Base-by-base conservation (phyloP, 1,140 invertebrate species). In the Plectrocnemia conspersa region DNA sequence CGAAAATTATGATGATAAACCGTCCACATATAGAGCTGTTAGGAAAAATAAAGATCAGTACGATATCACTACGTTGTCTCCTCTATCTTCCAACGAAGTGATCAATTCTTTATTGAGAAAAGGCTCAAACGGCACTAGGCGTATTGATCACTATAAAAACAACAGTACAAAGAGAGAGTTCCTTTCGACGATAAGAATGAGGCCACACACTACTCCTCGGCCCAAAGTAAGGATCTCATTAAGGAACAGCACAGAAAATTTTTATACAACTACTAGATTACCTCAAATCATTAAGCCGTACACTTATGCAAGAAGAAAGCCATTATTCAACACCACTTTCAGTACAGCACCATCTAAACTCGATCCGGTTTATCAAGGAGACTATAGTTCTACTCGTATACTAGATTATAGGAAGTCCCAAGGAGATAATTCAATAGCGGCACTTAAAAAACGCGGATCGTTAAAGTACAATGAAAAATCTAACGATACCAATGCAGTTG, bases 181-280 rank as follows among this genome's bases (percentile, higher is more conserved):
- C 24, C 29, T 56, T 4, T 40, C 54, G 18, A 57, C 59, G n/a
- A 52, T 57, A 13, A 24, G 59, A 42, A 62, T 58, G 56, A 58
- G 52, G 45, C 52, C 56, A n/a, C 49, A 56, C 16, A 58, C 55
- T 3, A 58, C 59, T 13, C 48, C 53, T 3, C 53, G 40, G 22
- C 59, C 59, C 10, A 62, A 53, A 53, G 27, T 58, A 2, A 47
- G 59, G 33, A 62, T 62, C 6, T 62, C 59, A 10, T 52, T 62
- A 29, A 62, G 58, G 45, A 54, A 27, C 40, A 60, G 16, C 22
- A 56, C 21, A 35, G 47, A 25, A 46, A n/a, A n/a, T n/a, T n/a
- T n/a, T n/a, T n/a, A n/a, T n/a, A 25, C 18, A 46, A 55, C 41
- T 1, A 42, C 44, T 9, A 62, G 53, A 27, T 13, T 18, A 23